Evolutionary conservation across 1,140 invertebrate genomes (phyloP).

Genomic region (Probaryconus sp.): DNA sequence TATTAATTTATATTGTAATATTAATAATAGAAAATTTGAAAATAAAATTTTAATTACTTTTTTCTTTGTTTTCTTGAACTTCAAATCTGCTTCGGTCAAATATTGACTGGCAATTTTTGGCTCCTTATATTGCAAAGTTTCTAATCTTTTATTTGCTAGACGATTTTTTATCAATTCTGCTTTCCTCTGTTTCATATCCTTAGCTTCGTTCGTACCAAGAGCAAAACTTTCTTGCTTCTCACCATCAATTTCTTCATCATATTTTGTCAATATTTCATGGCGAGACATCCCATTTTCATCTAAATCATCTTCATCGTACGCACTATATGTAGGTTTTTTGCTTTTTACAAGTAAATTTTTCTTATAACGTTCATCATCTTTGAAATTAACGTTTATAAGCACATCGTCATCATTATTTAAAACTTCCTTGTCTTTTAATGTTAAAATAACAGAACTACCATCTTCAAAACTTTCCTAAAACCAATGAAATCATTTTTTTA

Average conservation of each 20-base stretch:
- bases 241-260: slow-evolving; percentile 96
- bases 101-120: slow-evolving; percentile 92
- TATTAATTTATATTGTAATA: slow-evolving; percentile 5
- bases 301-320: slow-evolving; percentile 92
- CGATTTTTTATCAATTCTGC: slow-evolving; percentile 79
- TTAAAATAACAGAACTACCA: slow-evolving; percentile 92
- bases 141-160: slow-evolving; percentile 84
- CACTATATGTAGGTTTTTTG: slow-evolving; percentile 88
- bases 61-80: slow-evolving; percentile 96
- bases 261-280: slow-evolving; percentile 89
- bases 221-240: slow-evolving; percentile 87
- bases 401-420: slow-evolving; percentile 93
- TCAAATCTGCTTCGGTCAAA: slow-evolving; percentile 90
- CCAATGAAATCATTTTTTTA: not conserved
- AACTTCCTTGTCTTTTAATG: slow-evolving; percentile 95
- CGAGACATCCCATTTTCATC: slow-evolving; percentile 88
- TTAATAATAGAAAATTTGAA: slow-evolving; percentile 15
- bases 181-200: slow-evolving; percentile 76
- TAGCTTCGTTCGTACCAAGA: slow-evolving; percentile 82
- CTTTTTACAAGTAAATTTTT: slow-evolving; percentile 92
- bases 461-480: slow-evolving; percentile 85
- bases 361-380: slow-evolving; percentile 93
- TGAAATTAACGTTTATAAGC: slow-evolving; percentile 96
- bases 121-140: slow-evolving; percentile 83
- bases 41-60: slow-evolving; percentile 80